Evolutionary conservation across 2,797 vertebrate species (phyloP).

Genomic region (Megalops cyprinoides): DNA sequence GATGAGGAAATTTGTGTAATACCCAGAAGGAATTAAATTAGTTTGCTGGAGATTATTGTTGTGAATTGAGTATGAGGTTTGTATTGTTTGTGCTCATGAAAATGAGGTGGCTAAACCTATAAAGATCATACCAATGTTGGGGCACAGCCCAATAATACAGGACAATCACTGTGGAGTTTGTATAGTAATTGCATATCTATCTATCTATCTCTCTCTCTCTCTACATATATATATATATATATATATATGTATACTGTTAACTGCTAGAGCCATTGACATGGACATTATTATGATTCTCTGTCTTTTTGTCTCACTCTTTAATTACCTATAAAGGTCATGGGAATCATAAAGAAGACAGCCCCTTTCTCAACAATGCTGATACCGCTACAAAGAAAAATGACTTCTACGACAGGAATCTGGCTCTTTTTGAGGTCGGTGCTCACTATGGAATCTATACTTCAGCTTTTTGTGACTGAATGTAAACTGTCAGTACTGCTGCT

Average conservation of each 20-base stretch:
- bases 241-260: no score
- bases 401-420: slow-evolving; percentile 93
- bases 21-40: neutral
- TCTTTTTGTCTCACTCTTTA: neutral
- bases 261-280: slow-evolving; percentile 12
- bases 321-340: slow-evolving; percentile 76
- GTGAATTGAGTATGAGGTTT: neutral
- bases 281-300: no score
- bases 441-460: slow-evolving; percentile 42
- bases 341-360: slow-evolving; percentile 92
- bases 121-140: no score
- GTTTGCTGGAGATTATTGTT: neutral
- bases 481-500: neutral
- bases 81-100: no score
- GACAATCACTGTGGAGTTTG: no score
- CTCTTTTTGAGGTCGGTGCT: slow-evolving; percentile 87
- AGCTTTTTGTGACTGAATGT: neutral
- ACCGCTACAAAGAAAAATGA: slow-evolving; percentile 81
- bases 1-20: neutral
- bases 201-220: neutral
- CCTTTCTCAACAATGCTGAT: slow-evolving; percentile 85
- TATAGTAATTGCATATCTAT: neutral
- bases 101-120: no score
- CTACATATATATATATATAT: no score
- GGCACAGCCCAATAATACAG: no score